Evolutionary conservation across 2,113 vertebrate genomes (phyloP), one percentile per base, ranked within the genome.

Genomic region (Agelaius phoeniceus): DNA sequence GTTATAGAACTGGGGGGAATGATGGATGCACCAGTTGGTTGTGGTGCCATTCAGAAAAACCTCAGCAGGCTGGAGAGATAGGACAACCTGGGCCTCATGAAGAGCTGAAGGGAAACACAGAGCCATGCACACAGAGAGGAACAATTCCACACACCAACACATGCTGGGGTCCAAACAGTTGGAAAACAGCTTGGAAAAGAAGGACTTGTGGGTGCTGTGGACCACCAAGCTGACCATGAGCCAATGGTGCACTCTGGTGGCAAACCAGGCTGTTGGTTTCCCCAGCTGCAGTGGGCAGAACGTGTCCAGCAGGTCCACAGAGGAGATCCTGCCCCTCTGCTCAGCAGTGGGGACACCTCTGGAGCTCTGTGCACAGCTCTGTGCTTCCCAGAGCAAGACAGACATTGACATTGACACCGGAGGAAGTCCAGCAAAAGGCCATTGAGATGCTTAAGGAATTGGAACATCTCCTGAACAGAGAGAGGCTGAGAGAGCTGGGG

Each of bases 301-400:
- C 0, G 0, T 16, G 26, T 20, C 26, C 62, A 51, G n/a, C 11
- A 67, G 31, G 31, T n/a, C 2, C 6, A 51, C 6, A 23, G 13
- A 67, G 33, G 20, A 35, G 18, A 46, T 39, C 7, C 33, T 61
- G 26, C 10, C 10, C 5, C 44, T 65, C 26, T 76, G 20, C 33
- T 88, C 31, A 30, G 39, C 28, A 20, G 5, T 72, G 33, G 10
- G 26, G 35, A 22, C 63, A 27, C 10, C 63, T 62, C 31, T 55
- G 55, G 41, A 55, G 48, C 19, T 30, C 30, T 62, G 30, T 13
- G 35, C n/a, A 33, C 21, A 13, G 5, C 55, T 62, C 63, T 69
- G 39, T 30, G 37, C 31, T 55, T 35, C 48, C 71, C 71, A 76
- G 7, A 13, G 7, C 21, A 15, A 8, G 31, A 35, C 8, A 46